Conservation (phyloP, 2,797 vertebrate genomes). For the Chelon labrosus region DNA sequence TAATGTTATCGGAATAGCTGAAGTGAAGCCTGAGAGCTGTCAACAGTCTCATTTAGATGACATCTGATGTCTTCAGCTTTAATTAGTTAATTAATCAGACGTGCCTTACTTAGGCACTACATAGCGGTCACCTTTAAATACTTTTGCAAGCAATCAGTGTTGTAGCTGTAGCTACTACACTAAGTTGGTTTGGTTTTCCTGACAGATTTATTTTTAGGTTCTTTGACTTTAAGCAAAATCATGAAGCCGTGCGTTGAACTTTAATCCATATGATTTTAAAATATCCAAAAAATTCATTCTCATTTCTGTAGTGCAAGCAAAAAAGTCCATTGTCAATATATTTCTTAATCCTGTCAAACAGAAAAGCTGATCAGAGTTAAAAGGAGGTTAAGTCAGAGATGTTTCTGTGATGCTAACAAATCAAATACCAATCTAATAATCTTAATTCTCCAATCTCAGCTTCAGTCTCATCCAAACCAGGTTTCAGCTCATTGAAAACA, state of each 20-base stretch:
- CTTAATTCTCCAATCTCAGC: neutral
- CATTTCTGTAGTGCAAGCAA: neutral
- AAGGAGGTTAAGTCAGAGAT: neutral
- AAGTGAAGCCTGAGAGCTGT: constrained; percentile 14
- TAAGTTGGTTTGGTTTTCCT: neutral
- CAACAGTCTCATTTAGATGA: constrained; percentile 13
- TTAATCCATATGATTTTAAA: neutral
- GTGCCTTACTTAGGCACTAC: constrained; percentile 10
- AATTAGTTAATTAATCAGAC: constrained; percentile 29
- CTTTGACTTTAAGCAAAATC: neutral
- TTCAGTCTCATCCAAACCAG: constrained; percentile 1
- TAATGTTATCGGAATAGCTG: constrained; percentile 22
- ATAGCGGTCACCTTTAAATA: constrained; percentile 21
- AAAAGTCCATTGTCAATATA: neutral
- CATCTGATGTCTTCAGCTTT: constrained; percentile 21
- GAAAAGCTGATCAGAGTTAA: neutral
- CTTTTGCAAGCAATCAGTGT: neutral
- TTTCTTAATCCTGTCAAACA: neutral
- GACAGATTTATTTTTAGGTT: neutral
- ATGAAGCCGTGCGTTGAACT: neutral
- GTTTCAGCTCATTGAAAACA: constrained; percentile 19
- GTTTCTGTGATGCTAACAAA: neutral
- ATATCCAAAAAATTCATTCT: neutral
- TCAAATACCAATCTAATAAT: neutral
- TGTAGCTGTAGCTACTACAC: neutral